Percentiles rank a stretch among this genome's conserved stretches.
Evolutionary conservation across 2,888 invertebrate genomes (phyloP).

Genomic region (Sphaerophoria rueppellii): DNA sequence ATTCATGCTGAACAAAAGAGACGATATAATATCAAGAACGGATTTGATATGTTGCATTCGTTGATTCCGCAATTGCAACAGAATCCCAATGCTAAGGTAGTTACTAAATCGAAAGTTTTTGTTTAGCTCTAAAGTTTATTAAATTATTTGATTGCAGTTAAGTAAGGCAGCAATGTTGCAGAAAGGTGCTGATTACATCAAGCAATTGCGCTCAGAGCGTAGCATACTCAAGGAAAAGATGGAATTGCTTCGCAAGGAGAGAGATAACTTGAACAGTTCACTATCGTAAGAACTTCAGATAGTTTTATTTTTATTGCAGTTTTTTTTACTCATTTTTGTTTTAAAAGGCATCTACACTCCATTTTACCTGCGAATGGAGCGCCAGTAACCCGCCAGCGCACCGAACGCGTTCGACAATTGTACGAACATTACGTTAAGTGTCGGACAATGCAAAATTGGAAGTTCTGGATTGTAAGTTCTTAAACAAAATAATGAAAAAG

Average conservation of each 20-base stretch:
- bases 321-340: conserved; percentile 2
- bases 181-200: conserved; percentile 97
- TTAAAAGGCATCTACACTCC: conserved; percentile 93
- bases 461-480: conserved; percentile 96
- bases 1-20: conserved; percentile 98
- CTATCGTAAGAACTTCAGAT: conserved; percentile 87
- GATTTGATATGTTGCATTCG: conserved; percentile 96
- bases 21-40: conserved; percentile 97
- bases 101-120: no score
- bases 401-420: conserved; percentile 95
- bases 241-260: conserved; percentile 92
- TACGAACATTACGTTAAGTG: conserved; percentile 95
- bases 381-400: conserved; percentile 94
- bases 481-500: background rate
- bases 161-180: conserved; percentile 98
- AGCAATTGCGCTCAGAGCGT: conserved; percentile 92
- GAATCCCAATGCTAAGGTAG: conserved; percentile 94
- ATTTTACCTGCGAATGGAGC: conserved; percentile 97
- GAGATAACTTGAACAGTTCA: conserved; percentile 94
- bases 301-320: background rate
- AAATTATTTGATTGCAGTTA: conserved; percentile 83
- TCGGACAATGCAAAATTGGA: conserved; percentile 96
- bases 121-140: background rate
- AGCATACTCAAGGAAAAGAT: conserved; percentile 94
- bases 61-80: conserved; percentile 95